A percentile compares a stretch with the other conserved stretches of the same genome.
Evolutionary conservation across 2,797 vertebrate genomes (phyloP).

Genomic region (Leptatherina wallacei): DNA sequence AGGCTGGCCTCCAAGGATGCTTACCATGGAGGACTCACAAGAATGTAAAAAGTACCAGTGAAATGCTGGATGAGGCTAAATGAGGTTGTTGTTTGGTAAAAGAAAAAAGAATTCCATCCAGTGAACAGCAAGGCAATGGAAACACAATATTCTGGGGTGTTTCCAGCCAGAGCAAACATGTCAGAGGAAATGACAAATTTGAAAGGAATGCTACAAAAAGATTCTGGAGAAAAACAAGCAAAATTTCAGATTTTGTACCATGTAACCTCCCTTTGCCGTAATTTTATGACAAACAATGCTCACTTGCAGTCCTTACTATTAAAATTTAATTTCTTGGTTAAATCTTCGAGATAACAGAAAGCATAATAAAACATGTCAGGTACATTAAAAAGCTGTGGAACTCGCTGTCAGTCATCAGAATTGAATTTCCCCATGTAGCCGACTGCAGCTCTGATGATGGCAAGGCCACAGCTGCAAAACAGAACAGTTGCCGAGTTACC

Average conservation of each 20-base stretch:
- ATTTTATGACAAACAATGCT: background rate
- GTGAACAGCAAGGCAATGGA: background rate
- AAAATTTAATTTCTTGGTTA: background rate
- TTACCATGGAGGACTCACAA: background rate
- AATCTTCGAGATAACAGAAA: background rate
- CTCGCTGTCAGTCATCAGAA: slow-evolving; percentile 2
- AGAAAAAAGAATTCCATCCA: background rate
- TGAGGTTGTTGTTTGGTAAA: background rate
- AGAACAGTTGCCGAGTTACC: background rate
- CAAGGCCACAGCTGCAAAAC: background rate
- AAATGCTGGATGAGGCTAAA: background rate
- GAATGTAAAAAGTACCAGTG: background rate
- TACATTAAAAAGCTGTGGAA: background rate
- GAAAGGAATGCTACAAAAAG: background rate
- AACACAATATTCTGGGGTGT: background rate
- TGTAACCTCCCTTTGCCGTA: background rate
- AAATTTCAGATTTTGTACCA: background rate
- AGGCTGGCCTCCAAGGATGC: background rate
- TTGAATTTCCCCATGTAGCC: background rate
- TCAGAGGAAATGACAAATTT: background rate
- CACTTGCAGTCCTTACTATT: background rate
- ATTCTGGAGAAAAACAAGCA: background rate
- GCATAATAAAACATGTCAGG: background rate
- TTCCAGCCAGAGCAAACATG: background rate
- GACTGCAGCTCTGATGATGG: background rate